Evolutionary conservation across 2,888 invertebrate genomes (phyloP).

Genomic region (Argynnis bischoffii): DNA sequence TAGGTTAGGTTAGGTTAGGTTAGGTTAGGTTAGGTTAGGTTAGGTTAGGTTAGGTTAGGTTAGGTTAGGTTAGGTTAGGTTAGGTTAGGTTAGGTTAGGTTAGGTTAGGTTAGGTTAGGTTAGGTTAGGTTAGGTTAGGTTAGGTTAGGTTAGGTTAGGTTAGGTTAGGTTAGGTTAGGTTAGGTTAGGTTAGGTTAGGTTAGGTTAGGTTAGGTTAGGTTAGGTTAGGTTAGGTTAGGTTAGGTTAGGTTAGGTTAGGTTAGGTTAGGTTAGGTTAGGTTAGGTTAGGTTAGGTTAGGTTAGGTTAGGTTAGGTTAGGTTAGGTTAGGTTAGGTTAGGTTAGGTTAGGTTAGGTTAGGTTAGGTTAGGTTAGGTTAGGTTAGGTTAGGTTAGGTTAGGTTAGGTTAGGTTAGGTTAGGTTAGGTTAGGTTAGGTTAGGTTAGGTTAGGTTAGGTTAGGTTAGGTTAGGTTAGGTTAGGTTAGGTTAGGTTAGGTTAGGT

Average conservation of each 20-base stretch:
- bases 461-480: constrained; percentile 47
- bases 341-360: constrained; percentile 35
- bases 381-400: constrained; percentile 36
- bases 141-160: constrained; percentile 11
- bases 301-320: constrained; percentile 10
- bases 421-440: constrained; percentile 39
- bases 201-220: constrained; percentile 10
- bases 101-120: constrained; percentile 10
- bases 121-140: constrained; percentile 11
- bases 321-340: constrained; percentile 30
- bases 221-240: constrained; percentile 11
- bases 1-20: constrained; percentile 9
- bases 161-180: constrained; percentile 11
- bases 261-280: constrained; percentile 11
- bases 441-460: constrained; percentile 44
- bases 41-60: constrained; percentile 11
- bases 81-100: constrained; percentile 11
- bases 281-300: constrained; percentile 11
- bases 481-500: constrained; percentile 45
- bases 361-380: constrained; percentile 41
- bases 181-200: constrained; percentile 11
- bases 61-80: constrained; percentile 11
- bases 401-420: constrained; percentile 37
- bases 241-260: constrained; percentile 9
- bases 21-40: constrained; percentile 11